phyloP scores from a whole-genome alignment of 1,140 invertebrate genomes.

The Drosophila carrolli region DNA sequence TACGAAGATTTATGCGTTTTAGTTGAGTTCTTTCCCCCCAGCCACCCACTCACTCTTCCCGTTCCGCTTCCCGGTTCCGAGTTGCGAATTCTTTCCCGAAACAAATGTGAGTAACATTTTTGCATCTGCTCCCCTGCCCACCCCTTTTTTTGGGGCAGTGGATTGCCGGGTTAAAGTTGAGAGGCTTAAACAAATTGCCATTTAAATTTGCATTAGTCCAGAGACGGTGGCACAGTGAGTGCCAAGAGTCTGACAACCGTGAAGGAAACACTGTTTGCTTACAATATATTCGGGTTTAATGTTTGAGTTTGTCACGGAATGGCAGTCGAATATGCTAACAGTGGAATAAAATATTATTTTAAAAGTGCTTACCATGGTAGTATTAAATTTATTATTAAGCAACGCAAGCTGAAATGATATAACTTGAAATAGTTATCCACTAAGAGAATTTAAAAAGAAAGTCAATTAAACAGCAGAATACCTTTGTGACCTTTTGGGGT shows the following conservation, averaged over 20 bases:
- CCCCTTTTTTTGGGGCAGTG: conserved; percentile 18
- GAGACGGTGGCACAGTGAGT: conserved; percentile 26
- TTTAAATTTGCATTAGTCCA: conserved; percentile 65
- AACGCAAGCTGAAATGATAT: too few relatives aligned
- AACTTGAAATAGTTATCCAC: too few relatives aligned
- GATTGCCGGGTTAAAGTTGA: conserved; percentile 42
- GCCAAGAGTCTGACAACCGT: conserved; percentile 34
- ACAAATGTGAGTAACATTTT: conserved; percentile 55
- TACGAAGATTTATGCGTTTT: conserved; percentile 82
- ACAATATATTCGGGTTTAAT: conserved; percentile 26
- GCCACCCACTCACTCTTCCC: conserved; percentile 1
- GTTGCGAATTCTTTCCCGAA: conserved; percentile 30
- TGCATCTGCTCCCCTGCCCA: conserved; percentile 19
- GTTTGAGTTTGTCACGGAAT: conserved; percentile 1
- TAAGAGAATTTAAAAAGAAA: too few relatives aligned
- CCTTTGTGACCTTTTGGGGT: too few relatives aligned
- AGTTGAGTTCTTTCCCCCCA: conserved; percentile 57
- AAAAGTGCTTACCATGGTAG: too few relatives aligned
- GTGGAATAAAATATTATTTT: not conserved
- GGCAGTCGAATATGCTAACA: not conserved
- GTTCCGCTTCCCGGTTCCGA: conserved; percentile 2
- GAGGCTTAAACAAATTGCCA: conserved; percentile 60
- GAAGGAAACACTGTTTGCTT: conserved; percentile 3
- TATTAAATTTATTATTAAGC: too few relatives aligned
- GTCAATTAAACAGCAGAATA: too few relatives aligned